Evolutionary conservation across 2,888 invertebrate species (phyloP), one percentile per base, ranked within the genome.

Genomic region (Heptascelio sp.): DNA sequence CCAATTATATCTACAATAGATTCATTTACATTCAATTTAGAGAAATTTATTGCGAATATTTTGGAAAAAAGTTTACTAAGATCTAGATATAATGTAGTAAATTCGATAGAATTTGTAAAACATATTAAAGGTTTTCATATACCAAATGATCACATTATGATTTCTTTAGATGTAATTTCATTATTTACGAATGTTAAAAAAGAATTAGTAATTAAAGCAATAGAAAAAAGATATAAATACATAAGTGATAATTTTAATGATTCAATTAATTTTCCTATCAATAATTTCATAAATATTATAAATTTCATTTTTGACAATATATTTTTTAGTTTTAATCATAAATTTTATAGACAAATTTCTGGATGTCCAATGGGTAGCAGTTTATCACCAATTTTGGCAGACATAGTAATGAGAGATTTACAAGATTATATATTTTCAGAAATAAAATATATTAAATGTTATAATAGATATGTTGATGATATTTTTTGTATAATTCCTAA

Each of bases 261-360:
- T 37, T 3, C 34, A 6, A n/a, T 37, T 8, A 17, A 13, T 34
- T 59, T 59, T 19, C 30, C 30, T 2, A 1, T 34, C 13, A 15
- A 59, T 3, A 9, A 15, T 17, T 25, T 59, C 19, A n/a, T 59
- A 6, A 8, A 37, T 11, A 15, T 59, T 0, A 21, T 59, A 17
- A 34, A 59, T 8, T 59, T 55, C n/a, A 55, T 55, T 26, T 55
- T 55, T 55, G 55, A 55, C 55, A 55, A 26, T 15, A 26, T 26
- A 13, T 55, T 2, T 26, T 25, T 55, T 26, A 6, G n/a, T n/a
- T 55, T 55, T n/a, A 55, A 55, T 17, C 25, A 55, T n/a, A 55
- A 26, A 55, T 55, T 6, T 55, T 55, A 55, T n/a, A 9, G n/a
- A 55, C 55, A 55, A 55, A 55, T 55, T 3, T 17, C n/a, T 17